Evolutionary conservation across 2,888 invertebrate genomes (phyloP).

Genomic region (Syrista parreyssii): DNA sequence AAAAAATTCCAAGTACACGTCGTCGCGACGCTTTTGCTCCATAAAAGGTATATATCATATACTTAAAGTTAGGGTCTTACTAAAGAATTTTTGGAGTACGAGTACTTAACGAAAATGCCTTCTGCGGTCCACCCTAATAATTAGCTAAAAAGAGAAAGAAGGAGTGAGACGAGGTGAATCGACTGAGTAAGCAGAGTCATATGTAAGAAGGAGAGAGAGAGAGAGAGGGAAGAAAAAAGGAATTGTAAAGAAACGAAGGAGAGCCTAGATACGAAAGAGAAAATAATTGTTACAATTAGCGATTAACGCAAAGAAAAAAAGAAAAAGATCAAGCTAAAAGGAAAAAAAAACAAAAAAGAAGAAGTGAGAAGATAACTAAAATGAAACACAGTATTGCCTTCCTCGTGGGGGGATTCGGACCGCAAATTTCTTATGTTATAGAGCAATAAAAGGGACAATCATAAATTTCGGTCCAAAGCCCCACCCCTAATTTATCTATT

Average conservation of each 20-base stretch:
- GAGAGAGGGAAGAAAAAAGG: slow-evolving; percentile 24
- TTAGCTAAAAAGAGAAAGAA: neutral
- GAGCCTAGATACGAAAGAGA: slow-evolving; percentile 16
- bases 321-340: neutral
- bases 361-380: slow-evolving; percentile 20
- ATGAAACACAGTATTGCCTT: slow-evolving; percentile 62
- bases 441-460: slow-evolving; percentile 60
- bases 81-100: slow-evolving; percentile 18
- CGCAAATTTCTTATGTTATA: slow-evolving; percentile 54
- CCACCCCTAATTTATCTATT: slow-evolving; percentile 37
- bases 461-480: slow-evolving; percentile 52
- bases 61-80: slow-evolving; percentile 15
- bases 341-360: slow-evolving; percentile 17
- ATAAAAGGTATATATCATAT: slow-evolving; percentile 7
- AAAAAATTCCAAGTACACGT: neutral
- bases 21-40: neutral
- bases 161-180: neutral
- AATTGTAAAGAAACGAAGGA: slow-evolving; percentile 16
- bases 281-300: slow-evolving; percentile 9
- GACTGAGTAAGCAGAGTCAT: neutral
- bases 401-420: slow-evolving; percentile 49
- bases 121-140: slow-evolving; percentile 39
- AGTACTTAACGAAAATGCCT: slow-evolving; percentile 47
- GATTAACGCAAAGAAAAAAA: neutral
- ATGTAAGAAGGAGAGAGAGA: neutral